Conservation (phyloP, 2,797 vertebrate species). For the Enteromius radiatus region DNA sequence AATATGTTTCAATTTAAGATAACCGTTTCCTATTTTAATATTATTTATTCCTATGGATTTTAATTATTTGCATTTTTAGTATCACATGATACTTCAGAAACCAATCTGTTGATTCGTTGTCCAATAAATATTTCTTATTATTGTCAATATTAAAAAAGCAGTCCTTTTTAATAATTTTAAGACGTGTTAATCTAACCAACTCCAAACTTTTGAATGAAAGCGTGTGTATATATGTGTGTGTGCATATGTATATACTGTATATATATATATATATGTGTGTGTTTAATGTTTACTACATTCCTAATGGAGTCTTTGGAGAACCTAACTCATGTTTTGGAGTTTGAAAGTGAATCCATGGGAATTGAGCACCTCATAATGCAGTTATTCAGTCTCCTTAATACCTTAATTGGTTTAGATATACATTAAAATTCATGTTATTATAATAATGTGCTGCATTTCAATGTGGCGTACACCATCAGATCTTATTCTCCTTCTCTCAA, state of each 20-base stretch:
- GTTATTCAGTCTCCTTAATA: slow-evolving; percentile 71
- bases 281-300: background rate
- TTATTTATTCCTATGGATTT: background rate
- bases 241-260: background rate
- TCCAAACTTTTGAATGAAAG: background rate
- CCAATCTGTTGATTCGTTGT: background rate
- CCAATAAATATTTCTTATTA: background rate
- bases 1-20: background rate
- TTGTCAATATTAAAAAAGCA: background rate
- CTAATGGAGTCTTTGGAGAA: background rate
- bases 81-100: background rate
- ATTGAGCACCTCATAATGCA: slow-evolving; percentile 62
- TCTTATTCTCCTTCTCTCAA: slow-evolving; percentile 64
- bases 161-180: background rate
- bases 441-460: slow-evolving; percentile 76
- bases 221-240: background rate
- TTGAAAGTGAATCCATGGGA: slow-evolving; percentile 26
- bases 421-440: slow-evolving; percentile 68
- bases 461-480: slow-evolving; percentile 70
- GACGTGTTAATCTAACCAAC: background rate
- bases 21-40: background rate
- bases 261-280: too few relatives aligned
- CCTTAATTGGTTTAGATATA: slow-evolving; percentile 71
- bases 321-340: slow-evolving; percentile 4
- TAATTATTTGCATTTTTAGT: background rate